phyloP scores from a whole-genome alignment of 2,113 vertebrate genomes.

The Hydrolagus affinis region DNA sequence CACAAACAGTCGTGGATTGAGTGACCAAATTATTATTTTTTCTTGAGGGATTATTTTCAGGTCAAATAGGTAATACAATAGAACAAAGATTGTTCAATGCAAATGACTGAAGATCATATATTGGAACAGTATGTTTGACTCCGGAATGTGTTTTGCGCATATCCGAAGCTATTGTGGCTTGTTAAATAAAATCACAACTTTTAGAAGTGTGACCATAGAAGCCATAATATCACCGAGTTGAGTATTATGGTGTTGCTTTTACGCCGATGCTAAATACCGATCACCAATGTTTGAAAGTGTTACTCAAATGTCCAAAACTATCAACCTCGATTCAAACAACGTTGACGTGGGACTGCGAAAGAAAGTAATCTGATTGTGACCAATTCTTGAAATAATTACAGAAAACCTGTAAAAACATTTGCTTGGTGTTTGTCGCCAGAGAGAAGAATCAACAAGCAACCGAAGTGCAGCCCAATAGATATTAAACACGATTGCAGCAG shows the following conservation, averaged over 20 bases:
- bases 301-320: conserved; percentile 2
- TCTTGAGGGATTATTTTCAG: too few relatives aligned
- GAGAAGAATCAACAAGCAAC: conserved; percentile 28
- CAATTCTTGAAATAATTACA: conserved; percentile 7
- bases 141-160: too few relatives aligned
- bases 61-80: neutral
- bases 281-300: neutral
- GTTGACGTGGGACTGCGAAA: neutral
- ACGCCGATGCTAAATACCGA: neutral
- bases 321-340: neutral
- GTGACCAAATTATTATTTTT: too few relatives aligned
- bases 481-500: conserved; percentile 10
- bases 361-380: conserved; percentile 29
- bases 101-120: neutral
- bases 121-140: too few relatives aligned
- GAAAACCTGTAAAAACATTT: conserved; percentile 14
- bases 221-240: too few relatives aligned
- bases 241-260: neutral
- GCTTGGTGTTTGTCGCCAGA: conserved; percentile 20
- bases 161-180: too few relatives aligned
- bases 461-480: conserved; percentile 16
- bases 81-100: neutral
- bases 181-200: neutral
- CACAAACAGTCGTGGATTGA: too few relatives aligned
- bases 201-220: neutral